Conservation (phyloP, 2,888 invertebrate species). For the Atherix ibis region DNA sequence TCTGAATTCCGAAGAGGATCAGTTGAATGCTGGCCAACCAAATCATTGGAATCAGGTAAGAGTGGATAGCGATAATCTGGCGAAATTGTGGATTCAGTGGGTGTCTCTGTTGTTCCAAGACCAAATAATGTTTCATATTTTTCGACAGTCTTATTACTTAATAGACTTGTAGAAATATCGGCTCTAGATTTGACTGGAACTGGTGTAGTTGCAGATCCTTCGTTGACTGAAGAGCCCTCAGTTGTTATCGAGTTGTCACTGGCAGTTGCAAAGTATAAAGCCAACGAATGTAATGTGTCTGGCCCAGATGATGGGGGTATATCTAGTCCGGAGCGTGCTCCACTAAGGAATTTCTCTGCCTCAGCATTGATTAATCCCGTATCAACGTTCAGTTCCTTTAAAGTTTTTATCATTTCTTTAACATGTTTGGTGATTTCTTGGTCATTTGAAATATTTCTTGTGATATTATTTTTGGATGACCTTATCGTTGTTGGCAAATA, state of each 20-base stretch:
- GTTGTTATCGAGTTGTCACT: slow-evolving; percentile 28
- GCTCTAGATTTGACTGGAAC: slow-evolving; percentile 3
- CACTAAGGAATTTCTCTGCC: too few species aligned
- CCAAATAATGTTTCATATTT: slow-evolving; percentile 27
- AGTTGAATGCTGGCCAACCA: slow-evolving; percentile 46
- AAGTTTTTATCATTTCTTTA: slow-evolving; percentile 50
- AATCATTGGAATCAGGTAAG: slow-evolving; percentile 28
- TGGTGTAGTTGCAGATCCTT: slow-evolving; percentile 30
- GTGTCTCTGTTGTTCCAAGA: slow-evolving; percentile 15
- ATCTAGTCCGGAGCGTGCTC: slow-evolving; percentile 44
- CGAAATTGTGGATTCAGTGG: slow-evolving; percentile 28
- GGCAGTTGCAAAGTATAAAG: slow-evolving; percentile 63
- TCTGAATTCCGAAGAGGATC: slow-evolving; percentile 40
- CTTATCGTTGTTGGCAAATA: slow-evolving; percentile 3
- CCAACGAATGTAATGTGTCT: slow-evolving; percentile 59
- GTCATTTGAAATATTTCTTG: slow-evolving; percentile 11
- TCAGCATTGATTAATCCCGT: too few species aligned
- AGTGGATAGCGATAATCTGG: slow-evolving; percentile 24
- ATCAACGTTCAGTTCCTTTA: slow-evolving; percentile 42
- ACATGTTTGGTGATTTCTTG: slow-evolving; percentile 45
- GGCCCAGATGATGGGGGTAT: slow-evolving; percentile 61
- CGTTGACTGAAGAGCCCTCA: slow-evolving; percentile 20
- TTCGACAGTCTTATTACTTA: slow-evolving; percentile 38
- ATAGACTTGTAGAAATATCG: slow-evolving; percentile 10
- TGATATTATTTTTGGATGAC: slow-evolving; percentile 12